A percentile compares a stretch with the other conserved stretches of the same genome.
Conservation (phyloP, 2,113 vertebrate species). For the Otus sunia region DNA sequence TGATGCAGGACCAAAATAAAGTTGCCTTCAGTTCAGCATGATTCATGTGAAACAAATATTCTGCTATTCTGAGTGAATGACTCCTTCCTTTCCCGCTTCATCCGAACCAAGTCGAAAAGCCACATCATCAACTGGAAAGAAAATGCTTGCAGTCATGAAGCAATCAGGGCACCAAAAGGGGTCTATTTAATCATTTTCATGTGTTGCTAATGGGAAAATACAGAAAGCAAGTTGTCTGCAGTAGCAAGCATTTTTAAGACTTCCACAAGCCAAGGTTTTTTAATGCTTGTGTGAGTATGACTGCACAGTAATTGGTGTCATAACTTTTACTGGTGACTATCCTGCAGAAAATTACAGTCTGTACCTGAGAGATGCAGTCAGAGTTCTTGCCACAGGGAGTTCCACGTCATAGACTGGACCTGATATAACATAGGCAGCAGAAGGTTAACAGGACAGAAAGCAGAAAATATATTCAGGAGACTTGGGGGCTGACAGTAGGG, state of each 20-base stretch:
- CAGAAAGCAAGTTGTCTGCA: background rate
- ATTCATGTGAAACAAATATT: background rate
- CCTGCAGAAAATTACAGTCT: background rate
- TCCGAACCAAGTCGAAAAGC: slow-evolving; percentile 17
- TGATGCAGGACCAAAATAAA: background rate
- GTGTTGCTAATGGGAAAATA: background rate
- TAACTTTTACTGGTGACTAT: slow-evolving; percentile 7
- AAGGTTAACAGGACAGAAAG: background rate
- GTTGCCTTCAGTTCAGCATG: background rate
- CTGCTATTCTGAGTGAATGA: background rate
- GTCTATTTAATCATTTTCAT: background rate
- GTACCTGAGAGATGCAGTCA: background rate
- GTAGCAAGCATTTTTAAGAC: background rate
- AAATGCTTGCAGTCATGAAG: slow-evolving; percentile 1
- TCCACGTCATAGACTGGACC: background rate
- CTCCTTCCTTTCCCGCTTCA: background rate
- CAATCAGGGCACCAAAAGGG: background rate
- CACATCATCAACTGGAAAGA: background rate
- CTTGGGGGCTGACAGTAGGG: background rate
- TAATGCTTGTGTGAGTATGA: background rate
- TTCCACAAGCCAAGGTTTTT: background rate
- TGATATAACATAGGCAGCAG: background rate
- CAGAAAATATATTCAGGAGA: background rate
- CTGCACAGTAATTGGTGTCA: slow-evolving; percentile 2
- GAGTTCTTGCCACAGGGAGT: background rate